These are phyloP conservation scores for Myrmecophaga tridactyla DNA, from an alignment of 2,113 vertebrate species.

Conservation along the genomic window DNA sequence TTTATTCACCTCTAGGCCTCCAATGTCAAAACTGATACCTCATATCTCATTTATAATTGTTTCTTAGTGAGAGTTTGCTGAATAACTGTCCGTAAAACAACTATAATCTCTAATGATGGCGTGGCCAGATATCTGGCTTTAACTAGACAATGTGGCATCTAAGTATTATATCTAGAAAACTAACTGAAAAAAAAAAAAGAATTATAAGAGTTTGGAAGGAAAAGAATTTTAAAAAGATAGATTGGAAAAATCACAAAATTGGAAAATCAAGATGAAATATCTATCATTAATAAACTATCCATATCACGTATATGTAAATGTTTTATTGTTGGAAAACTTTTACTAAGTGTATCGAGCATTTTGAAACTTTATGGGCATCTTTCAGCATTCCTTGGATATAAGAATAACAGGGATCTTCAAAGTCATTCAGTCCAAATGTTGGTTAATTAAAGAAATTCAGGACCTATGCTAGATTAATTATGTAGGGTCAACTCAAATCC, in stretches of 20 bases:
- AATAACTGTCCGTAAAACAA: neutral
- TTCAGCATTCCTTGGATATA: neutral
- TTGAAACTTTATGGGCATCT: neutral
- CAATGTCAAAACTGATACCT: neutral
- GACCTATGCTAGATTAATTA: neutral
- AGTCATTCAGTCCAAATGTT: neutral
- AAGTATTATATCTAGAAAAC: neutral
- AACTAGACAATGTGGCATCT: neutral
- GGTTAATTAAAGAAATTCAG: neutral
- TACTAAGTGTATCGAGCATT: neutral
- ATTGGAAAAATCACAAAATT: neutral
- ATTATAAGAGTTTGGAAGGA: neutral
- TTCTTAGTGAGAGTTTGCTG: neutral
- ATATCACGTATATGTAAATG: neutral
- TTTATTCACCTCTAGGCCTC: neutral
- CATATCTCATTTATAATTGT: neutral
- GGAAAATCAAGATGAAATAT: neutral
- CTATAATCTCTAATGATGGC: neutral
- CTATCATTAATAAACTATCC: neutral
- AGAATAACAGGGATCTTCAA: neutral
- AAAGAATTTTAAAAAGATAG: neutral
- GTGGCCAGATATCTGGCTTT: slow-evolving; percentile 3
- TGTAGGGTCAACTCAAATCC: neutral
- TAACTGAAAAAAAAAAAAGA: neutral
- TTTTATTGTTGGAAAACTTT: neutral